Percentiles rank a stretch among this genome's conserved stretches.
Conservation (phyloP, 2,113 vertebrate species). For the Gopherus evgoodei region DNA sequence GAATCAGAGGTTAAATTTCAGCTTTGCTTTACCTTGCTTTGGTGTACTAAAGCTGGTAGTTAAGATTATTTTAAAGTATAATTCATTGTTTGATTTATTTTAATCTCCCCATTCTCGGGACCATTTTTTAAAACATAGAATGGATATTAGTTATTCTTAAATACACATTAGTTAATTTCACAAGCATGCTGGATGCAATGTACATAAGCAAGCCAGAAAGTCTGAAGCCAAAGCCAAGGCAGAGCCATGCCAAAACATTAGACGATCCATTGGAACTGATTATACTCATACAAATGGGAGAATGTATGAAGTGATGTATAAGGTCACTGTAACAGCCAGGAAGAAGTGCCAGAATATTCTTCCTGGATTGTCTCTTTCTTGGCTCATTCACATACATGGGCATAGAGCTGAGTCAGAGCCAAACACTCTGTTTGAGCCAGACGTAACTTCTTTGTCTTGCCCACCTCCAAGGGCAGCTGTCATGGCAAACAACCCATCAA, state of each 20-base stretch:
- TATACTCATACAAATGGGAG: constrained; percentile 59
- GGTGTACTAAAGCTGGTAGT: not conserved
- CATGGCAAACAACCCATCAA: constrained; percentile 55
- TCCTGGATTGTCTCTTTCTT: constrained; percentile 26
- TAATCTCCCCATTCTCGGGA: not conserved
- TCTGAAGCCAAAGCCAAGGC: constrained; percentile 49
- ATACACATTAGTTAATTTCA: constrained; percentile 57
- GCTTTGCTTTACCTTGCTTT: not conserved
- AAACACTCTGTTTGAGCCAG: constrained; percentile 58
- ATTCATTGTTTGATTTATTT: constrained; percentile 22
- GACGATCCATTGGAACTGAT: constrained; percentile 68
- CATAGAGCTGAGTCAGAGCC: constrained; percentile 39
- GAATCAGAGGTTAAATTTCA: not conserved
- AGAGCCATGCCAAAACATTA: constrained; percentile 65
- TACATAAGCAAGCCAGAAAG: constrained; percentile 34
- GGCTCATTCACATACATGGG: constrained; percentile 45
- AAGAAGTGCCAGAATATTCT: constrained; percentile 66
- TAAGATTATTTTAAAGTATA: not conserved
- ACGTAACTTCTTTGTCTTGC: constrained; percentile 65
- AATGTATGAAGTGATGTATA: constrained; percentile 68
- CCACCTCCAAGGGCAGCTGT: constrained; percentile 69
- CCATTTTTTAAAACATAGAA: constrained; percentile 36
- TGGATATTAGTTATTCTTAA: constrained; percentile 47
- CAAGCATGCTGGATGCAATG: constrained; percentile 19
- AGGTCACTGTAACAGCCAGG: constrained; percentile 67